Base-by-base conservation (phyloP, 2,113 vertebrate genomes). In the Condylura cristata region DNA sequence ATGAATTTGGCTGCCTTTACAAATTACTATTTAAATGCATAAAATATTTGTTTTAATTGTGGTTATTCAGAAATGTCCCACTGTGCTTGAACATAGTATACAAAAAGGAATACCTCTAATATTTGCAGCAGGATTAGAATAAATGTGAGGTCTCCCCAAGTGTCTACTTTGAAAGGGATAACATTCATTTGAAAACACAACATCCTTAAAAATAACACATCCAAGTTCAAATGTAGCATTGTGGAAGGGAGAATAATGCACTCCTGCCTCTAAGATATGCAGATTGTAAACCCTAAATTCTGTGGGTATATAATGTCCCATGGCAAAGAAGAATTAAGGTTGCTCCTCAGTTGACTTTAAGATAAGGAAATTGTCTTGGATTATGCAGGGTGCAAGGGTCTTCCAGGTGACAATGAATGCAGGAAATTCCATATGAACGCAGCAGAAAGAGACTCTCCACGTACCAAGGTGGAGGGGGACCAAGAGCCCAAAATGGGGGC, bases 161-260 rank as follows among this genome's bases (percentile, higher is more conserved):
- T 30, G 20, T 80, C 53, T 74, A 30, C 44, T 76, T 53, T 61
- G 78, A 88, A 91, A n/a, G 63, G 22, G 6, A 68, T 58, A 51
- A 30, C 34, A 63, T 71, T 90, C 30, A 63, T 68, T 92, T 79
- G 39, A 92, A 90, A 95, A 93, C 75, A 30, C 7, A 91, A 61
- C 37, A 76, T 88, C 16, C 65, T 70, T 65, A 74, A 41, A 30
- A 63, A 53, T 63, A 90, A 46, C 4, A 48, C 44, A 78, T 4
- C 6, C n/a, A 63, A 60, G 65, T 56, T 76, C 11, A 63, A 75
- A 81, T 56, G 63, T 39, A 89, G 8, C 46, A 80, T 11, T 79
- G 9, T 72, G 4, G 37, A 66, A 72, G 34, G 28, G 44, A 44
- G 14, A 81, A 61, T 32, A 80, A 78, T 44, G 18, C 6, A 3